These are phyloP conservation scores for Venustoraphidia nigricollis DNA, from an alignment of 2,888 invertebrate genomes.

Conservation along the genomic window DNA sequence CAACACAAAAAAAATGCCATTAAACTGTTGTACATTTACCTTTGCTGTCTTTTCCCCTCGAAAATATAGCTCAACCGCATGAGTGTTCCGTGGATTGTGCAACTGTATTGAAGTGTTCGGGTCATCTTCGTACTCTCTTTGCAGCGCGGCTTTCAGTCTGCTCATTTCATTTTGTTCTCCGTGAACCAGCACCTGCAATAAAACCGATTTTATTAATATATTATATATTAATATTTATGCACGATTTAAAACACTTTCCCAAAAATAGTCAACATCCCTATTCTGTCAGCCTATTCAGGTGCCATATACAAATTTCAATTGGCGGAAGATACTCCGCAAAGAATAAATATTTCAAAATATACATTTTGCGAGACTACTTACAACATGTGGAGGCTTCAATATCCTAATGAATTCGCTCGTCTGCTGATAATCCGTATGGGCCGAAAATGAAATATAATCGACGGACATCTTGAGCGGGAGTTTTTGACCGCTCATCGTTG, in stretches of 20 bases:
- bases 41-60: slow-evolving; percentile 97
- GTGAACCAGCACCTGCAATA: slow-evolving; percentile 65
- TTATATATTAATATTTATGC: no score
- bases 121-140: slow-evolving; percentile 85
- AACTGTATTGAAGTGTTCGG: slow-evolving; percentile 67
- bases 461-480: slow-evolving; percentile 93
- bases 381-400: slow-evolving; percentile 90
- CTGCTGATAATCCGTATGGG: slow-evolving; percentile 96
- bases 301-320: no score
- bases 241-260: no score
- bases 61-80: slow-evolving; percentile 83
- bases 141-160: slow-evolving; percentile 82
- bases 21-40: slow-evolving; percentile 30
- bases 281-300: no score
- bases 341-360: background rate
- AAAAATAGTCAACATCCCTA: no score
- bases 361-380: slow-evolving; percentile 25
- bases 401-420: slow-evolving; percentile 93
- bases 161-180: slow-evolving; percentile 99
- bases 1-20: background rate
- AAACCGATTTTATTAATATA: no score
- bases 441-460: slow-evolving; percentile 98
- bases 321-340: no score
- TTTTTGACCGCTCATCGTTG: slow-evolving; percentile 89
- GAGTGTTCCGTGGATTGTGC: slow-evolving; percentile 93